Conservation (phyloP, 2,113 vertebrate genomes). For the Peromyscus leucopus region DNA sequence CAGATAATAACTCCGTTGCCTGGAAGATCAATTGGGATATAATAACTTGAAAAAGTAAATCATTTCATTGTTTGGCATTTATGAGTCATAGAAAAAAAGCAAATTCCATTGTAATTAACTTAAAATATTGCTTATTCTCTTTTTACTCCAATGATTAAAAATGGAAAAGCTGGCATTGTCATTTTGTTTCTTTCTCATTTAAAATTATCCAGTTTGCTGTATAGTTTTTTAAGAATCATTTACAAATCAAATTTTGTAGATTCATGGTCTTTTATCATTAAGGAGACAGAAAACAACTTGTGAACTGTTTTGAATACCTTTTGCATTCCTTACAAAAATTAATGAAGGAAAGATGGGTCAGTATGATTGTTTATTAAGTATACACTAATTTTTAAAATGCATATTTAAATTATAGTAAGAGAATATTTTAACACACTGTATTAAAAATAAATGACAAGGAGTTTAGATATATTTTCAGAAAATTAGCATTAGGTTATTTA, state of each 20-base stretch:
- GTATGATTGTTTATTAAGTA: background rate
- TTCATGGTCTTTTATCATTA: background rate
- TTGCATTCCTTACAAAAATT: background rate
- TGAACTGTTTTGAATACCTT: background rate
- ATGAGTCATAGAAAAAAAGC: constrained; percentile 83
- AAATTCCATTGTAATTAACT: constrained; percentile 84
- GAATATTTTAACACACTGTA: background rate
- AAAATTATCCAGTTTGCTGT: constrained; percentile 52
- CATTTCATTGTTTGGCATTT: constrained; percentile 84
- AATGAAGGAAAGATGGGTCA: background rate
- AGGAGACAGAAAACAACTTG: background rate
- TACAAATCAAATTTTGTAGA: background rate
- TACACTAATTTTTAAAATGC: background rate
- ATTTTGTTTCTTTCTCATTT: constrained; percentile 45
- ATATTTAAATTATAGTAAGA: background rate
- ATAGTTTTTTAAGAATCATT: constrained; percentile 22
- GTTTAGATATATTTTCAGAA: background rate
- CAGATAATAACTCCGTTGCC: constrained; percentile 87
- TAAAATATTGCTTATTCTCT: constrained; percentile 73
- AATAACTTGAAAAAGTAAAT: constrained; percentile 86
- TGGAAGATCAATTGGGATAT: constrained; percentile 88
- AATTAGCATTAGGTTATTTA: background rate
- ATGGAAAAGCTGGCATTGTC: constrained; percentile 36
- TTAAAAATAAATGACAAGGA: background rate
- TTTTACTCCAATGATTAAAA: constrained; percentile 63